These are phyloP conservation scores for Andrena flavipes DNA, from an alignment of 2,888 invertebrate species.

Conservation along the genomic window DNA sequence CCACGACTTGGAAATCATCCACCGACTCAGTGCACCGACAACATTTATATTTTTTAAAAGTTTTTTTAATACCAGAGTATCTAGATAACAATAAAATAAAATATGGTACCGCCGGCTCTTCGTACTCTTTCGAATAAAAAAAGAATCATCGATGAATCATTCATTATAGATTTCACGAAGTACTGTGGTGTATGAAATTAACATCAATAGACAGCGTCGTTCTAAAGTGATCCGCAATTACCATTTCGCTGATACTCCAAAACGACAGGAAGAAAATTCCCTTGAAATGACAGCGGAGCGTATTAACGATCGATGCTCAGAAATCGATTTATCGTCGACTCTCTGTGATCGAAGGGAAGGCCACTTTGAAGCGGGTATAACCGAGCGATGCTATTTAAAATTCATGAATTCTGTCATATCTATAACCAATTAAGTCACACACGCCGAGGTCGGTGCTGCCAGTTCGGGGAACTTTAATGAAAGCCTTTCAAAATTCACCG, in stretches of 20 bases:
- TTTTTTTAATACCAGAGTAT: too few relatives aligned
- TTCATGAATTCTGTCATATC: constrained; percentile 78
- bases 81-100: too few relatives aligned
- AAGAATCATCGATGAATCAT: too few relatives aligned
- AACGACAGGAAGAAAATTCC: constrained; percentile 19
- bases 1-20: too few relatives aligned
- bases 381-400: constrained; percentile 69
- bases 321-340: constrained; percentile 62
- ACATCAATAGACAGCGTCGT: background rate
- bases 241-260: constrained; percentile 1
- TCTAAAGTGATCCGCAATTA: background rate
- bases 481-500: constrained; percentile 78
- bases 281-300: constrained; percentile 34
- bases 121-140: too few relatives aligned
- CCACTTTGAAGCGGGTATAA: constrained; percentile 21
- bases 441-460: constrained; percentile 53
- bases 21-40: too few relatives aligned
- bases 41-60: too few relatives aligned
- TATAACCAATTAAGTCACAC: constrained; percentile 80
- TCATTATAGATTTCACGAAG: too few relatives aligned
- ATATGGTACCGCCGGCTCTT: too few relatives aligned
- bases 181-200: too few relatives aligned
- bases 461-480: constrained; percentile 74
- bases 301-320: constrained; percentile 31
- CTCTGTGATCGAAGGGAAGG: constrained; percentile 55